A percentile compares a stretch with the other conserved stretches of the same genome.
These are phyloP conservation scores for Podargus strigoides DNA, from an alignment of 2,797 vertebrate species.

Conservation along the genomic window DNA sequence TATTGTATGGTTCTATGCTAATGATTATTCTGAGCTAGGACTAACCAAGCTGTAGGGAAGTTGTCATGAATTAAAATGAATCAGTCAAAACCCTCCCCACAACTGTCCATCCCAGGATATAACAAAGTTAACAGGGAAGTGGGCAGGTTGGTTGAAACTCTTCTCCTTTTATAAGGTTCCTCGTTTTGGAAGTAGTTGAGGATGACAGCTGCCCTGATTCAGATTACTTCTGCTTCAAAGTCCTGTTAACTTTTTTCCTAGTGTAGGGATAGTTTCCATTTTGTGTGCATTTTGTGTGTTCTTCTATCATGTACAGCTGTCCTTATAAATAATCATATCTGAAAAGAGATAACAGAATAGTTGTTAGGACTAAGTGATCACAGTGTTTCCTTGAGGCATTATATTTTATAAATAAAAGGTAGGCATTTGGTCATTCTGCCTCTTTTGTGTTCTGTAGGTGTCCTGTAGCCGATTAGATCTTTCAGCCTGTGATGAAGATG, in stretches of 20 bases:
- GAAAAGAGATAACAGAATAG: not conserved
- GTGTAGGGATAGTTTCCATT: not conserved
- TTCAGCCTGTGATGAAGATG: slow-evolving; percentile 87
- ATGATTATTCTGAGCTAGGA: not conserved
- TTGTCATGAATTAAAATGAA: not conserved
- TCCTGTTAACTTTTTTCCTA: not conserved
- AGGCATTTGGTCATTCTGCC: not conserved
- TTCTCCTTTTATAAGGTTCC: not conserved
- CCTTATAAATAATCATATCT: not conserved
- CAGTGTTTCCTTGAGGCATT: not conserved
- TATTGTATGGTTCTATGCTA: too few species aligned
- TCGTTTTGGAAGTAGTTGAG: not conserved
- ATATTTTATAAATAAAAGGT: not conserved
- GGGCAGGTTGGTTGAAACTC: not conserved
- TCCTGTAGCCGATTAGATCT: slow-evolving; percentile 89
- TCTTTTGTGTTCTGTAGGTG: slow-evolving; percentile 71
- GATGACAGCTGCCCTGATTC: not conserved
- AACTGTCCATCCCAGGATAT: not conserved
- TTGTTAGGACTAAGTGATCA: not conserved
- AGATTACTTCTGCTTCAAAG: not conserved
- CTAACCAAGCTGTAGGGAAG: not conserved
- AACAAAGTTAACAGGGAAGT: not conserved
- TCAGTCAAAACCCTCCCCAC: not conserved
- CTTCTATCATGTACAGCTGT: rapidly evolving
- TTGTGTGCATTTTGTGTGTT: not conserved